Percentiles rank a stretch among this genome's conserved stretches.
Evolutionary conservation across 2,888 invertebrate genomes (phyloP).

Genomic region (Drosophila paramelanica): DNA sequence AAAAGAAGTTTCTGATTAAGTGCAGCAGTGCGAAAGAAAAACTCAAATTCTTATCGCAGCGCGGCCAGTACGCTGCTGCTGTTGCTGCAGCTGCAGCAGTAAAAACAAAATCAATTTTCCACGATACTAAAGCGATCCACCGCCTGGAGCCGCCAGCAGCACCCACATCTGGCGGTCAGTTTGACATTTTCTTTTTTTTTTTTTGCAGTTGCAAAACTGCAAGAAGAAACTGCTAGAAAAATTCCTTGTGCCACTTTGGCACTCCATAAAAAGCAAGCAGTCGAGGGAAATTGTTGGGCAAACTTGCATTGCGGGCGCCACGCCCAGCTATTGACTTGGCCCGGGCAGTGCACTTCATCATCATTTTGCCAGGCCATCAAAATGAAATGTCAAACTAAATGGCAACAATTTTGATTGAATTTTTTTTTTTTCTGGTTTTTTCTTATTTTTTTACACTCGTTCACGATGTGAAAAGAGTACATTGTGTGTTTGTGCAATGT

Average conservation of each 20-base stretch:
- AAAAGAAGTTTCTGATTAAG: slow-evolving; percentile 50
- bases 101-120: slow-evolving; percentile 70
- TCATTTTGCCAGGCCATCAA: slow-evolving; percentile 72
- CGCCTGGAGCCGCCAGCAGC: not conserved
- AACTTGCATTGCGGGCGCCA: slow-evolving; percentile 28
- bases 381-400: slow-evolving; percentile 81
- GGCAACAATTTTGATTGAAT: slow-evolving; percentile 82
- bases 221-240: slow-evolving; percentile 39
- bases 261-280: slow-evolving; percentile 69
- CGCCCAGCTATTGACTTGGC: slow-evolving; percentile 41
- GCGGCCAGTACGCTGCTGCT: not conserved
- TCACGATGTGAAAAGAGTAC: too few relatives aligned
- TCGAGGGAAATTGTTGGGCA: slow-evolving; percentile 31
- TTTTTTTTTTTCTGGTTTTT: slow-evolving; percentile 2
- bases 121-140: slow-evolving; percentile 26
- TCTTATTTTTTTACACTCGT: not conserved
- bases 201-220: slow-evolving; percentile 16
- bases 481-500: too few relatives aligned
- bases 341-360: slow-evolving; percentile 67
- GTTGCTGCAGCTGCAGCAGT: slow-evolving; percentile 20
- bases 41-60: slow-evolving; percentile 64
- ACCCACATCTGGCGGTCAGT: slow-evolving; percentile 66
- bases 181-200: slow-evolving; percentile 36
- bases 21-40: slow-evolving; percentile 31
- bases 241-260: slow-evolving; percentile 64